These are phyloP conservation scores for Cecropterus lyciades DNA, from an alignment of 1,140 invertebrate genomes.

Conservation along the genomic window DNA sequence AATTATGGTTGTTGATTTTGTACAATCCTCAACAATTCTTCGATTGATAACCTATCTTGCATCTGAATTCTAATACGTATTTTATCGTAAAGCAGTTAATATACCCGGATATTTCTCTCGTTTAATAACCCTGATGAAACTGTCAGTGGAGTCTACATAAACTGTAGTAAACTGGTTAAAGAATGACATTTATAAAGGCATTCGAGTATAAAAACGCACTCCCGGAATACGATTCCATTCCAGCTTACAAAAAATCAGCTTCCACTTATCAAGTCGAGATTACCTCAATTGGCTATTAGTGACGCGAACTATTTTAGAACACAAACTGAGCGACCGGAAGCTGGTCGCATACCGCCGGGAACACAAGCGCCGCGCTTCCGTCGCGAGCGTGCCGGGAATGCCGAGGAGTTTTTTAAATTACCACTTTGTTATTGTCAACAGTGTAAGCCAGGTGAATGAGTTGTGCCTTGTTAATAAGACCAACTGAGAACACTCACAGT, in stretches of 20 bases:
- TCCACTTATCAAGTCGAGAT: slow-evolving; percentile 15
- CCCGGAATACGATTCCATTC: slow-evolving; percentile 30
- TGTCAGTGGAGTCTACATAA: too few relatives aligned
- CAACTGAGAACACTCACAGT: too few relatives aligned
- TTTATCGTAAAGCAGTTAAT: too few relatives aligned
- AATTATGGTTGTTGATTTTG: too few relatives aligned
- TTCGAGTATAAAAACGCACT: slow-evolving; percentile 20
- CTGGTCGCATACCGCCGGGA: slow-evolving; percentile 30
- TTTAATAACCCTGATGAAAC: too few relatives aligned
- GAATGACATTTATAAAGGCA: slow-evolving; percentile 8
- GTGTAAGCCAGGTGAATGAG: slow-evolving; percentile 1
- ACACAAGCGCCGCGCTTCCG: slow-evolving; percentile 35
- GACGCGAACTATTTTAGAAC: slow-evolving; percentile 27
- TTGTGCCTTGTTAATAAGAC: too few relatives aligned
- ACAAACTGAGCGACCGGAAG: slow-evolving; percentile 30
- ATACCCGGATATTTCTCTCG: too few relatives aligned
- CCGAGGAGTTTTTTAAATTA: slow-evolving; percentile 28
- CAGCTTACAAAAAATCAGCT: slow-evolving; percentile 10
- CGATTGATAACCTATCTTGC: too few relatives aligned
- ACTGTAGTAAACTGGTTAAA: not conserved
- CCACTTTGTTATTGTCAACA: slow-evolving; percentile 20
- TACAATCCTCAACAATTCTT: too few relatives aligned
- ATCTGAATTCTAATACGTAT: too few relatives aligned
- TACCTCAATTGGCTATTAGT: slow-evolving; percentile 32
- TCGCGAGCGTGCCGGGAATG: slow-evolving; percentile 13